phyloP scores from a whole-genome alignment of 1,140 invertebrate genomes.

The Drosophila tropicalis region DNA sequence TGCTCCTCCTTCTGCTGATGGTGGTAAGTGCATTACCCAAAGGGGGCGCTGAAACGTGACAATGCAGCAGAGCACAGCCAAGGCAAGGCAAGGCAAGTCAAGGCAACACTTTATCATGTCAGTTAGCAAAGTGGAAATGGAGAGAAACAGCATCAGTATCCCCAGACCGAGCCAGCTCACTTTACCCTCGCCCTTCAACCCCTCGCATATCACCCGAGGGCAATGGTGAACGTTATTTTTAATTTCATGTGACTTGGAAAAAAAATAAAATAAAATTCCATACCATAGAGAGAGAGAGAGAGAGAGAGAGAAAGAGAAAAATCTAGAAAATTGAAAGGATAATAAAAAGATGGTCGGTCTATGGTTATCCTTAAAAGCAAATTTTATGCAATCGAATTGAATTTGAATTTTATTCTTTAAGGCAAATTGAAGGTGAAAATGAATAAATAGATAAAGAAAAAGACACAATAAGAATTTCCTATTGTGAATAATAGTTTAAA shows the following conservation, averaged over 20 bases:
- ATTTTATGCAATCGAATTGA: slow-evolving; percentile 6
- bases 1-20: slow-evolving; percentile 7
- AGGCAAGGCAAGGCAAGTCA: slow-evolving; percentile 37
- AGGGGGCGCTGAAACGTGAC: slow-evolving; percentile 63
- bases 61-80: slow-evolving; percentile 43
- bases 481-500: no score
- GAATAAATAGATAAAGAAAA: no score
- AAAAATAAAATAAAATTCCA: slow-evolving; percentile 4
- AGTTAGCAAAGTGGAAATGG: slow-evolving; percentile 69
- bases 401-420: neutral
- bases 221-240: slow-evolving; percentile 53
- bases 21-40: slow-evolving; percentile 51
- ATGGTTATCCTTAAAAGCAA: neutral
- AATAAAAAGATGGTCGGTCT: slow-evolving; percentile 9
- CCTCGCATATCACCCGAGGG: neutral
- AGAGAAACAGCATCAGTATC: slow-evolving; percentile 38
- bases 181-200: slow-evolving; percentile 7
- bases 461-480: no score
- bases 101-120: slow-evolving; percentile 79
- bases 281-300: neutral
- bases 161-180: slow-evolving; percentile 5
- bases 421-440: neutral
- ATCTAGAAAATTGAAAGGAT: slow-evolving; percentile 9
- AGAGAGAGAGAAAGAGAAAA: neutral
- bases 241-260: slow-evolving; percentile 50